Evolutionary conservation across 2,797 vertebrate species (phyloP).

Genomic region (Phoeniculus purpureus): DNA sequence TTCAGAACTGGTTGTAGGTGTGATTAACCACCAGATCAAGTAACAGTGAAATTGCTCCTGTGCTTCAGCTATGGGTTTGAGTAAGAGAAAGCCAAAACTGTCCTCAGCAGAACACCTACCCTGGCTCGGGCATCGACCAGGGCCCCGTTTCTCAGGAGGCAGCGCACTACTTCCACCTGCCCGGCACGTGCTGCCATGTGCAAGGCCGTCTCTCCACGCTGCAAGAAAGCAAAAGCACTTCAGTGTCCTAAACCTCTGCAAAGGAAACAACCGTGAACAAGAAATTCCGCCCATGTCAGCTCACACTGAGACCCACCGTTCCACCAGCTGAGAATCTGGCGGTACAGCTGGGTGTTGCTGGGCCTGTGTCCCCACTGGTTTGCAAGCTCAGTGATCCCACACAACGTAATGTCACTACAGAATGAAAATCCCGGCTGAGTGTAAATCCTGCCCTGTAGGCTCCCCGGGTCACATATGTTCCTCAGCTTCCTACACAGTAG

Average conservation of each 20-base stretch:
- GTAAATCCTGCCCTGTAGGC: background rate
- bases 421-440: background rate
- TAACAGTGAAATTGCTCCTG: background rate
- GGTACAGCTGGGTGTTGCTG: fast-evolving
- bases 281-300: background rate
- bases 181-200: conserved; percentile 98
- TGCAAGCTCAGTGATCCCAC: background rate
- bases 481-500: fast-evolving
- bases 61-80: background rate
- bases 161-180: conserved; percentile 97
- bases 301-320: fast-evolving
- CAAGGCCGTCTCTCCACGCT: conserved; percentile 95
- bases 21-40: background rate
- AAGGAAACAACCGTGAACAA: background rate
- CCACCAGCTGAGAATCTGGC: background rate
- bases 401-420: background rate
- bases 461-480: background rate
- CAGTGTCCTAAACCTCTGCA: background rate
- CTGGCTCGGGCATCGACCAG: conserved; percentile 94
- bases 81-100: background rate
- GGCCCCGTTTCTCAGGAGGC: conserved; percentile 94
- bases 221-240: conserved; percentile 54
- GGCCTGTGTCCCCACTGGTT: background rate
- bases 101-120: conserved; percentile 79
- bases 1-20: background rate